Base-by-base conservation (phyloP, 2,113 vertebrate genomes). In the Mus spicilegus region DNA sequence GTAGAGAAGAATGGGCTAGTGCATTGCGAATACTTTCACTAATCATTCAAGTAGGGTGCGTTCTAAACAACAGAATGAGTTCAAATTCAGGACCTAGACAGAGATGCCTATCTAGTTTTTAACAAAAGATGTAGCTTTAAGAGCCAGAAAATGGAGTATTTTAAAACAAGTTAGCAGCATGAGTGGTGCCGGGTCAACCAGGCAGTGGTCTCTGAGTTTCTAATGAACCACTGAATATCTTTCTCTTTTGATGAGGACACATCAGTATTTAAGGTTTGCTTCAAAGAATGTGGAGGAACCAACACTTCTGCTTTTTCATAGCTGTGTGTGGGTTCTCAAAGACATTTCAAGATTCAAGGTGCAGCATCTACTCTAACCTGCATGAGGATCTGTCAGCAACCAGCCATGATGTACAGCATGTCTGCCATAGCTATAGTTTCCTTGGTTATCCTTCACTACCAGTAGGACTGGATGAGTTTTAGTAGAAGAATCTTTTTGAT, bases 361-460 rank as follows among this genome's bases (percentile, higher is more conserved):
- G 4, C 39, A 63, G 1, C 13, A 39, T 87, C 19, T 54, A 33
- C 19, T 69, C 46, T 78, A 80, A 95, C 9, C 3, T 10, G 16
- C 49, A 54, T 19, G 42, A 89, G 87, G 94, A 89, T 87, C 82
- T 93, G 69, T 93, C 84, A 93, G n/a, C 54, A 72, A 14, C n/a
- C 90, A 89, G 85, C 58, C 93, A 49, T 14, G 56, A 49, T 28
- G 63, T 78, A 13, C 12, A 78, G 61, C 36, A 88, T 87, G 58
- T 46, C 81, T 94, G 73, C 8, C 12, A 1, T 12, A 22, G 36
- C n/a, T 89, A 28, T 63, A 36, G 70, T 70, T 24, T 82, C 13
- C 14, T 85, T 77, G 90, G 28, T 76, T 16, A 80, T 89, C 78
- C 56, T 94, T 51, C 22, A 16, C 69, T 91, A 88, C 75, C 88